Conservation (phyloP, 2,113 vertebrate genomes). For the Nymphicus hollandicus region DNA sequence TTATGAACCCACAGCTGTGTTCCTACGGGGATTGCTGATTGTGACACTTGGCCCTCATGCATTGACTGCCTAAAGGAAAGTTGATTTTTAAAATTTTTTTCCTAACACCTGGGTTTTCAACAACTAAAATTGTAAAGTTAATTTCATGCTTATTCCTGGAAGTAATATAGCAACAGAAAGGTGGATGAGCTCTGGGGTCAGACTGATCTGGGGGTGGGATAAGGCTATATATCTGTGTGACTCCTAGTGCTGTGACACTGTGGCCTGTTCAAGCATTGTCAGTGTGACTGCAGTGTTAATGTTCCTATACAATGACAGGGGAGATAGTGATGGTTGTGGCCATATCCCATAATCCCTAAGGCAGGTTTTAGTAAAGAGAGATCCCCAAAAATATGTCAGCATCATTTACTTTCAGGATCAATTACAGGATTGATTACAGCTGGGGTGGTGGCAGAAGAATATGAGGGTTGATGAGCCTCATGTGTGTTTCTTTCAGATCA, state of each 20-base stretch:
- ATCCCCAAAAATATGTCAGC: not conserved
- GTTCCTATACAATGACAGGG: not conserved
- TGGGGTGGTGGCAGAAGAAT: not conserved
- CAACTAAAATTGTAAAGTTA: not conserved
- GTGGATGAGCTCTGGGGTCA: not conserved
- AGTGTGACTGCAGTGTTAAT: not conserved
- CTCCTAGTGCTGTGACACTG: fast-evolving
- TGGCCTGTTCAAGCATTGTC: not conserved
- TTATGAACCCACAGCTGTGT: fast-evolving
- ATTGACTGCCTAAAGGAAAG: not conserved
- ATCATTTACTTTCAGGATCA: not conserved
- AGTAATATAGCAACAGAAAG: not conserved
- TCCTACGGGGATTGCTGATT: not conserved
- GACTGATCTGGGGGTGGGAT: not conserved
- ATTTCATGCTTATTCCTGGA: not conserved
- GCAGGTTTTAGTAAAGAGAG: not conserved
- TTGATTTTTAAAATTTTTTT: not conserved
- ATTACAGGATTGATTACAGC: not conserved
- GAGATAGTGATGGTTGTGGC: not conserved
- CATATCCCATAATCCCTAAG: not conserved
- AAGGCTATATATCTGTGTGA: fast-evolving
- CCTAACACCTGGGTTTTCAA: not conserved
- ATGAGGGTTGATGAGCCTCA: not conserved
- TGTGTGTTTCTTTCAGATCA: not conserved
- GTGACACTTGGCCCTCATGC: not conserved